Percentiles rank a stretch among this genome's conserved stretches.
Evolutionary conservation across 2,888 invertebrate species (phyloP).

Genomic region (Drosophila prostipennis): DNA sequence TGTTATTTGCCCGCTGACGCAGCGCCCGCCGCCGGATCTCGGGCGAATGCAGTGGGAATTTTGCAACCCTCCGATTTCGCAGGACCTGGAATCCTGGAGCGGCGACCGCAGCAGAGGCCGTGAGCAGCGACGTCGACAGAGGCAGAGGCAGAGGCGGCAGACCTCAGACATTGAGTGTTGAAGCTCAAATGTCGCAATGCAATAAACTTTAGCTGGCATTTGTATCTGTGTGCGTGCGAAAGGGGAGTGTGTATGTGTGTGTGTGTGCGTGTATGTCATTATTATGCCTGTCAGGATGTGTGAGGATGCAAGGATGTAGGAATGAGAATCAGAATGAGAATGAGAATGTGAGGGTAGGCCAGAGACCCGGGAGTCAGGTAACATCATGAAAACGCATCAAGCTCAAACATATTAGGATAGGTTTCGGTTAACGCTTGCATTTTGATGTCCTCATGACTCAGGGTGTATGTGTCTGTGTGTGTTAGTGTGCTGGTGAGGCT

Average conservation of each 20-base stretch:
- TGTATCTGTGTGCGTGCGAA: constrained; percentile 27
- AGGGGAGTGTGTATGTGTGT: constrained; percentile 15
- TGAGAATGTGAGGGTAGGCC: constrained; percentile 50
- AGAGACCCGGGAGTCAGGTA: constrained; percentile 60
- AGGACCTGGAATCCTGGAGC: constrained; percentile 35
- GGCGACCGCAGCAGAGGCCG: constrained; percentile 37
- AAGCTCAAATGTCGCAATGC: constrained; percentile 78
- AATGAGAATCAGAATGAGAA: no score
- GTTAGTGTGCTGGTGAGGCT: constrained; percentile 43
- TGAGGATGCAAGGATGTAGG: constrained; percentile 13
- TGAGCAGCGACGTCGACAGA: constrained; percentile 36
- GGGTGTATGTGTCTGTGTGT: constrained; percentile 11
- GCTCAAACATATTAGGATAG: constrained; percentile 79
- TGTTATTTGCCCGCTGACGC: constrained; percentile 68
- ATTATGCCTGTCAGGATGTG: constrained; percentile 61
- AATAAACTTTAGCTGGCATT: constrained; percentile 66
- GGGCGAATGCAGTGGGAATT: constrained; percentile 68
- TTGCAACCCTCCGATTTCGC: constrained; percentile 66
- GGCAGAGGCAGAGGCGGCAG: constrained; percentile 52
- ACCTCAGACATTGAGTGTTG: constrained; percentile 76
- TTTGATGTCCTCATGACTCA: constrained; percentile 61
- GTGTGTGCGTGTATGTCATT: constrained; percentile 55
- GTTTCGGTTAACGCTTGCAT: constrained; percentile 74
- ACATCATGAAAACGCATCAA: constrained; percentile 77
- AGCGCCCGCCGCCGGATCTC: constrained; percentile 57